These are phyloP conservation scores for Fundulus diaphanus DNA, from an alignment of 2,797 vertebrate species.

Conservation along the genomic window DNA sequence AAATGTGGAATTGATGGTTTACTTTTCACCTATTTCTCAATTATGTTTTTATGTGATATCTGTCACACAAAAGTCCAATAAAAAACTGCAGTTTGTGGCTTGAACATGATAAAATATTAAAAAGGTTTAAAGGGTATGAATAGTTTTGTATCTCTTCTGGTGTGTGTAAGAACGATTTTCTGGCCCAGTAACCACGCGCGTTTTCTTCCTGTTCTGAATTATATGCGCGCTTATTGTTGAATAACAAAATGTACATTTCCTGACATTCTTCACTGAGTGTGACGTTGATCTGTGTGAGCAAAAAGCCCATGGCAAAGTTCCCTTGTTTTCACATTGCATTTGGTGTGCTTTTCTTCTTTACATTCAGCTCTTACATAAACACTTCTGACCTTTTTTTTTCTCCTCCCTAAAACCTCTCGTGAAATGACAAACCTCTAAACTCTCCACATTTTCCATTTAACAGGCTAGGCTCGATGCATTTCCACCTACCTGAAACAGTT, in stretches of 20 bases:
- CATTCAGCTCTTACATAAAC: constrained; percentile 32
- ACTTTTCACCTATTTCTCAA: not conserved
- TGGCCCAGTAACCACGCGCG: constrained; percentile 30
- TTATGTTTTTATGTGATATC: not conserved
- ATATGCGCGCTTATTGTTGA: constrained; percentile 23
- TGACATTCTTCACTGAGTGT: constrained; percentile 8
- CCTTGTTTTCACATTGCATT: constrained; percentile 24
- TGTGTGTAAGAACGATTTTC: not conserved
- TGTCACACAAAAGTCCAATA: not conserved
- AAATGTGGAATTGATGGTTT: not conserved
- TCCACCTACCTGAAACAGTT: constrained; percentile 2
- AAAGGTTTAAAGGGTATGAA: not conserved
- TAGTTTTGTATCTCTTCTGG: too few species aligned
- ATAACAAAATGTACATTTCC: constrained; percentile 6
- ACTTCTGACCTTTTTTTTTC: constrained; percentile 7
- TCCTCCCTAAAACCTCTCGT: constrained; percentile 6
- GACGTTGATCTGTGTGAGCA: constrained; percentile 17
- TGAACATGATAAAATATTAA: not conserved
- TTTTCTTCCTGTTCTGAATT: constrained; percentile 28
- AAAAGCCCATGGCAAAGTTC: constrained; percentile 11
- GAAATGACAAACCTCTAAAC: constrained; percentile 13
- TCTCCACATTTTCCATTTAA: not conserved
- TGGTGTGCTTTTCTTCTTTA: not conserved
- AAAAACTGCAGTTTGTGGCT: not conserved
- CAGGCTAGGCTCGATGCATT: not conserved